Evolutionary conservation across 2,888 invertebrate genomes (phyloP), one percentile per base, ranked within the genome.

Genomic region (Electrophaes corylata): DNA sequence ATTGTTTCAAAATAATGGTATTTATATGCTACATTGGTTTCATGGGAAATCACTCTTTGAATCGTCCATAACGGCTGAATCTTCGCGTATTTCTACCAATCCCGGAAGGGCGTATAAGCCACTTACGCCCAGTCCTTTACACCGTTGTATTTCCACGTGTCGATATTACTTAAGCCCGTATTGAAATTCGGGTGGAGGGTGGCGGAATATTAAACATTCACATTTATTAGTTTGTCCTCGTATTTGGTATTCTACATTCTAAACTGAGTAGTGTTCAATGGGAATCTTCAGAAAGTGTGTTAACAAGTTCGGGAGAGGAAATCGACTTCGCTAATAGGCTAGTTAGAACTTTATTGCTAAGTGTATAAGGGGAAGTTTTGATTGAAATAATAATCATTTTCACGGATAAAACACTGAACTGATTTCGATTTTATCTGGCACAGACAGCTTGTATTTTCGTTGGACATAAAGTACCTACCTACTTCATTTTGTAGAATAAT

Each of bases 21-120:
- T 91, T 91, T 90, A 88, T 90, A 88, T 88, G 91, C 85, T 86
- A 88, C 91, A 91, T 91, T 85, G 91, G 89, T 88, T 91, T 86
- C 91, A 87, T 83, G 91, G 91, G 91, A 91, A 91, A 91, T 91
- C 91, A 91, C 86, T 90, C 86, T 80, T 75, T 68, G 82, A 83
- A 86, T 83, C 84, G 85, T 76, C 88, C 83, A 83, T 87, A 86
- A 81, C 86, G 81, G 81, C 79, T 79, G 81, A 73, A 79, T 78
- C 75, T 79, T 69, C 69, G 70, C 62, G 62, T 8, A 20, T 6
- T 62, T 60, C 64, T 50, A 52, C 53, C 59, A 44, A 59, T 48
- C 51, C 57, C 53, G 65, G 69, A 84, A 78, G 12, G 55, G 19
- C 60, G 58, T 65, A 67, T 60, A 43, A 11, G 55, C 44, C 54